These are phyloP conservation scores for Heterocephalus glaber DNA, from an alignment of 2,113 vertebrate genomes.

Conservation along the genomic window DNA sequence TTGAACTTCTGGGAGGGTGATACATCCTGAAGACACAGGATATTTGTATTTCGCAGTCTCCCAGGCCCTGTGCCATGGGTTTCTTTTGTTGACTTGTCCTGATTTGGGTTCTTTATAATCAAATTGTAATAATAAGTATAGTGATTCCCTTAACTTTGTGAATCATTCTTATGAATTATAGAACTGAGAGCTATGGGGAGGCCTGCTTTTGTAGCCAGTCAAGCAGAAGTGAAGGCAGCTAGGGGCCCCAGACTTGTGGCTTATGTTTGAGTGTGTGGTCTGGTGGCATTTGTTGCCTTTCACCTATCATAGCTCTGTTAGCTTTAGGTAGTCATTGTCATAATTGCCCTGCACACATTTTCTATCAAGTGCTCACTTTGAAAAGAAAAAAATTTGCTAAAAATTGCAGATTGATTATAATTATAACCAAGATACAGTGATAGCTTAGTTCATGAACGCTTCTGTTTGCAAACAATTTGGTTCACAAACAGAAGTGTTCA, in stretches of 20 bases:
- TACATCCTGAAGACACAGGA: not conserved
- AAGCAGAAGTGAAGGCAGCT: not conserved
- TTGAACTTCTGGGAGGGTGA: not conserved
- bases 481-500: not conserved
- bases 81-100: not conserved
- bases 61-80: not conserved
- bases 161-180: not conserved
- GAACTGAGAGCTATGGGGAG: not conserved
- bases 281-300: not conserved
- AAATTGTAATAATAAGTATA: not conserved
- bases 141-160: not conserved
- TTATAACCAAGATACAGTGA: not conserved
- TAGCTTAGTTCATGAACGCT: not conserved
- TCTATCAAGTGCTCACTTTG: not conserved
- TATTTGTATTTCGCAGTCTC: not conserved
- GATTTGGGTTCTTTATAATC: not conserved
- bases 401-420: not conserved
- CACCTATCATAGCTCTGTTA: too few relatives aligned
- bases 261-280: not conserved
- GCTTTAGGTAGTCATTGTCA: not conserved
- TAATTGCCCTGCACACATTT: fast-evolving
- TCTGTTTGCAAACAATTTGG: not conserved
- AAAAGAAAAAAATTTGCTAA: not conserved
- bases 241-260: not conserved
- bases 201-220: not conserved